phyloP scores from a whole-genome alignment of 2,888 invertebrate species.

The Scaptodrosophila latifasciaeformis region DNA sequence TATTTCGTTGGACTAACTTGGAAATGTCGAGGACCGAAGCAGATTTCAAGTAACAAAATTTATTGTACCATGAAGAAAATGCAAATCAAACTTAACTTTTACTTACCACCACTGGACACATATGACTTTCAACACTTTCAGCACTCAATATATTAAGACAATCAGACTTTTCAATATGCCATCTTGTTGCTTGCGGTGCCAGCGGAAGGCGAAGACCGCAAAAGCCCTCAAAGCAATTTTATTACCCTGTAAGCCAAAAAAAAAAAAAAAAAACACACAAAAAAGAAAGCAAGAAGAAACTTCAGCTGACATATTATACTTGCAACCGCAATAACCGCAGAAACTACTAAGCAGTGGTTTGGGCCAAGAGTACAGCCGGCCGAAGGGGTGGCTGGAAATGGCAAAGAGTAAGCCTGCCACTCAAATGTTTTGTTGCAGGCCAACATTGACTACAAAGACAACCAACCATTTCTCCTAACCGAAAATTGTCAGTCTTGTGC shows the following conservation, averaged over 20 bases:
- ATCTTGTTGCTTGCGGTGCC: too few species aligned
- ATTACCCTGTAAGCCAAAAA: conserved; percentile 44
- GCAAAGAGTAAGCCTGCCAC: conserved; percentile 1
- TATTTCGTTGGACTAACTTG: conserved; percentile 16
- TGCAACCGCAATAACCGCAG: conserved; percentile 53
- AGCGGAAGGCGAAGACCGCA: too few species aligned
- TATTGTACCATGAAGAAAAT: too few species aligned
- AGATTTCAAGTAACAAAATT: too few species aligned
- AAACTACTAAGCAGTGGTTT: conserved; percentile 48
- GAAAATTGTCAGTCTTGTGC: conserved; percentile 52
- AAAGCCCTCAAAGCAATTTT: conserved; percentile 40
- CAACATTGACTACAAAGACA: not conserved
- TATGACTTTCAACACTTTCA: too few species aligned
- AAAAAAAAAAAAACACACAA: too few species aligned
- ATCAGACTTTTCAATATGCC: too few species aligned
- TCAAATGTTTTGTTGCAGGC: conserved; percentile 27
- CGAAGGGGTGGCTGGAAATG: conserved; percentile 16
- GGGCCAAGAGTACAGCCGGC: conserved; percentile 4
- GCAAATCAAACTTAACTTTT: conserved; percentile 13
- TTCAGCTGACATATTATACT: conserved; percentile 52
- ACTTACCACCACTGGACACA: conserved; percentile 7
- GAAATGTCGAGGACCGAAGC: too few species aligned
- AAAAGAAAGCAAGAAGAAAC: too few species aligned
- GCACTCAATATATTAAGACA: too few species aligned
- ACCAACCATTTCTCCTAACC: conserved; percentile 37